Percentiles rank a stretch among this genome's conserved stretches.
Conservation (phyloP, 2,888 invertebrate species). For the Netelia inedita region DNA sequence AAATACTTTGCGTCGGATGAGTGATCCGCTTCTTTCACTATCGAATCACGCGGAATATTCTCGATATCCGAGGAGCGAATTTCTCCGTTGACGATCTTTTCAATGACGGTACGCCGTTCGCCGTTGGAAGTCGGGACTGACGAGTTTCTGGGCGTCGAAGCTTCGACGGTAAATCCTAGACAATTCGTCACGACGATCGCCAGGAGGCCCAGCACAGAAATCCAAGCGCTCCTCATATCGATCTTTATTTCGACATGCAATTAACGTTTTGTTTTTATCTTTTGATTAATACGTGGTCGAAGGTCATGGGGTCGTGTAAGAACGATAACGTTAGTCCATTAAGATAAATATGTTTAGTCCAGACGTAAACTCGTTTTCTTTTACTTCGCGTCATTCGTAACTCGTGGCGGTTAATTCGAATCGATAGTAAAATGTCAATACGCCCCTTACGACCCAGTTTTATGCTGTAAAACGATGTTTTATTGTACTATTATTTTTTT, state of each 20-base stretch:
- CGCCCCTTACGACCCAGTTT: conserved; percentile 48
- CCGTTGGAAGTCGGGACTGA: not conserved
- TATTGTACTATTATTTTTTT: not conserved
- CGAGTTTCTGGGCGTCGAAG: conserved; percentile 21
- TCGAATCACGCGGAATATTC: conserved; percentile 63
- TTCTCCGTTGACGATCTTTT: conserved; percentile 59
- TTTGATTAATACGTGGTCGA: not conserved
- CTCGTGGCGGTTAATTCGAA: conserved; percentile 40
- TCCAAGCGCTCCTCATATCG: conserved; percentile 61
- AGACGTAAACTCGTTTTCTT: not conserved
- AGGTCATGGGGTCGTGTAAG: not conserved
- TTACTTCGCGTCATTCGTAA: conserved; percentile 17
- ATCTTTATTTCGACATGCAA: not conserved
- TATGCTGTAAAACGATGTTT: conserved; percentile 11
- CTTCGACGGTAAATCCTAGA: conserved; percentile 57
- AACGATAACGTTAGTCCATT: too few species aligned
- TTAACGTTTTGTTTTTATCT: not conserved
- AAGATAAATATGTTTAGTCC: too few species aligned
- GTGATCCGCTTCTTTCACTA: conserved; percentile 59
- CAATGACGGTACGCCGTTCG: conserved; percentile 31
- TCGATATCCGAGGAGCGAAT: conserved; percentile 60
- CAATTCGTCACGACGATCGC: conserved; percentile 49
- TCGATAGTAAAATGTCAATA: conserved; percentile 52
- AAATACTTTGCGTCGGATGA: conserved; percentile 51
- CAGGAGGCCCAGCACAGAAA: conserved; percentile 53